A percentile compares a stretch with the other conserved stretches of the same genome.
phyloP scores from a whole-genome alignment of 1,140 invertebrate genomes.

The Tribolium castaneum region DNA sequence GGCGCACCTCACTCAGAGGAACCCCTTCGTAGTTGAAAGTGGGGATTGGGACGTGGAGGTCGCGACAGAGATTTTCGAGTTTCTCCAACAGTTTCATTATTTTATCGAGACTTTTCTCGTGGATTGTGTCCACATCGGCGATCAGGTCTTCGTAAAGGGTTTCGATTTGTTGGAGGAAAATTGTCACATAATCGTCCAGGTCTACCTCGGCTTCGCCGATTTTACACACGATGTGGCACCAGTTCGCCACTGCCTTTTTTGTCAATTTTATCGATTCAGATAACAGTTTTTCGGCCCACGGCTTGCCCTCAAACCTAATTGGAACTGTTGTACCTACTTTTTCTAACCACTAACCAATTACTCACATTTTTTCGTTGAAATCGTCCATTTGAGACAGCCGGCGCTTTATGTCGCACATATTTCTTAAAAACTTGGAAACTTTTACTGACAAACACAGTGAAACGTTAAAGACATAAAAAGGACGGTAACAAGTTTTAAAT shows the following conservation, averaged over 20 bases:
- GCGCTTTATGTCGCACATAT: too few relatives aligned
- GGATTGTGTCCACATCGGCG: constrained; percentile 6
- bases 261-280: not conserved
- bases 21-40: not conserved
- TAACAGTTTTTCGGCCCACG: not conserved
- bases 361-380: too few relatives aligned
- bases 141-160: constrained; percentile 18
- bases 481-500: too few relatives aligned
- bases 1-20: not conserved
- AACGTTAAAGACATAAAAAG: too few relatives aligned
- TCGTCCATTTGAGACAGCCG: too few relatives aligned
- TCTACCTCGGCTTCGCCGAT: not conserved
- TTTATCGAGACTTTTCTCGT: constrained; percentile 19
- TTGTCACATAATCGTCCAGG: not conserved
- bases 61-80: not conserved
- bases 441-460: too few relatives aligned
- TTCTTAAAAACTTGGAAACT: too few relatives aligned
- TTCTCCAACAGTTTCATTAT: not conserved
- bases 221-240: constrained; percentile 8
- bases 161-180: not conserved
- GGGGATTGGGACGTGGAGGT: not conserved
- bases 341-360: too few relatives aligned
- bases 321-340: too few relatives aligned
- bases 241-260: not conserved
- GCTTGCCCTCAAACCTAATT: too few relatives aligned